Evolutionary conservation across 2,888 invertebrate genomes (phyloP).

Genomic region (Tortricodes alternella): DNA sequence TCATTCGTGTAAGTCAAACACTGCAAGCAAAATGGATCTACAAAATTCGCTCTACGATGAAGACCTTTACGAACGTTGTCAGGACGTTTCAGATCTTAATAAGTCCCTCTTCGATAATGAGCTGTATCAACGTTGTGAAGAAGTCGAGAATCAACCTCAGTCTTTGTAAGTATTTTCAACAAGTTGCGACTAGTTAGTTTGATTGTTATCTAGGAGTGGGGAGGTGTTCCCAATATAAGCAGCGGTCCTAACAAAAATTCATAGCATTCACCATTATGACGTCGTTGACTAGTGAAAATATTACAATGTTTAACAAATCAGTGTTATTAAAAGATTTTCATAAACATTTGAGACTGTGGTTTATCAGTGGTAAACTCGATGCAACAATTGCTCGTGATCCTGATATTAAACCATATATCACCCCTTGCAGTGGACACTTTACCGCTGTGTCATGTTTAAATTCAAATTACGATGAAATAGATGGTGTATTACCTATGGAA

Average conservation of each 20-base stretch:
- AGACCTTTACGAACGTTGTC: not conserved
- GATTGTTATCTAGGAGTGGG: not conserved
- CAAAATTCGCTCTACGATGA: not conserved
- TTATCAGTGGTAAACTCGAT: not conserved
- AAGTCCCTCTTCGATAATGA: no score
- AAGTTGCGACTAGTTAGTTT: not conserved
- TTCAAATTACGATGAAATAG: not conserved
- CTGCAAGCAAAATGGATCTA: conserved; percentile 1
- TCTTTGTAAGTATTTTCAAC: not conserved
- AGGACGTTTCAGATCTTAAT: no score
- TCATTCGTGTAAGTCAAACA: not conserved
- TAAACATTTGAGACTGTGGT: not conserved
- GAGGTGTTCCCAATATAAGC: not conserved
- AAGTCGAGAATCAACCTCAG: no score
- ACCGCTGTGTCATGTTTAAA: not conserved
- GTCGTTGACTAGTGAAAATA: no score
- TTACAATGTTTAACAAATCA: not conserved
- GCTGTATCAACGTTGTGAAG: no score
- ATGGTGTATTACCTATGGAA: not conserved
- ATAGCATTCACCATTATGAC: not conserved
- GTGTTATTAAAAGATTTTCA: not conserved
- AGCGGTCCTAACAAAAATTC: not conserved
- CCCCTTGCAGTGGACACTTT: not conserved
- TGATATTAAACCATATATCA: not conserved
- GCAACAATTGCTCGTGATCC: not conserved